phyloP scores from a whole-genome alignment of 1,140 invertebrate genomes.

The Drosophila sulfurigaster region DNA sequence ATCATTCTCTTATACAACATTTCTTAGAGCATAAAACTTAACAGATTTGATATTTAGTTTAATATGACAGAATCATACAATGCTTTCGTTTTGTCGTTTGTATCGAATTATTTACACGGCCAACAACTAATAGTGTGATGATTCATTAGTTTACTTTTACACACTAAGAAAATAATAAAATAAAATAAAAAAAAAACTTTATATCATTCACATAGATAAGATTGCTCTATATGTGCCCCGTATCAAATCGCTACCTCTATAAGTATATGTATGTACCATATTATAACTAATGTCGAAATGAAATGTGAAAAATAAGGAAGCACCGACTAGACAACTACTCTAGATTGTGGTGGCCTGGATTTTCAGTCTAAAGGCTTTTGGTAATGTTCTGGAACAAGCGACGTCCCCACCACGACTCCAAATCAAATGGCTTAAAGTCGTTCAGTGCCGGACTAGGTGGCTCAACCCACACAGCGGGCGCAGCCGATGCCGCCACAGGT shows the following conservation, averaged over 20 bases:
- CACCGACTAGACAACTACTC: constrained; percentile 33
- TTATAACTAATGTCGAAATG: constrained; percentile 40
- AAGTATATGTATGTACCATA: constrained; percentile 3
- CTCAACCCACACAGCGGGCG: constrained; percentile 89
- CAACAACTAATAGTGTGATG: constrained; percentile 12
- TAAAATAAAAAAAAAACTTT: neutral
- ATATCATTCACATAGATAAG: constrained; percentile 1
- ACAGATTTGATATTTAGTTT: constrained; percentile 37
- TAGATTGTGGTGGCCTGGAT: constrained; percentile 1
- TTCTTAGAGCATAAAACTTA: constrained; percentile 41
- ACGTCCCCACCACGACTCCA: constrained; percentile 95
- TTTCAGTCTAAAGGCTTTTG: constrained; percentile 87
- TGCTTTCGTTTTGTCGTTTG: constrained; percentile 5
- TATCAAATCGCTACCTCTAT: constrained; percentile 24
- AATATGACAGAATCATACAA: constrained; percentile 45
- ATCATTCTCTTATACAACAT: constrained; percentile 9
- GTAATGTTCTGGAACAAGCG: constrained; percentile 92
- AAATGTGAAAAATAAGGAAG: constrained; percentile 29
- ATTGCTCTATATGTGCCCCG: constrained; percentile 12
- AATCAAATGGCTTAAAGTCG: constrained; percentile 94
- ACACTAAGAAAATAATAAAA: constrained; percentile 23
- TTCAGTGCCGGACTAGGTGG: constrained; percentile 88
- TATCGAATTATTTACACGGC: constrained; percentile 47
- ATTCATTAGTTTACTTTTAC: constrained; percentile 16
- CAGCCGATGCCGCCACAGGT: constrained; percentile 49